These are phyloP conservation scores for Sminthurinus aureus DNA, from an alignment of 2,888 invertebrate species.

Conservation along the genomic window DNA sequence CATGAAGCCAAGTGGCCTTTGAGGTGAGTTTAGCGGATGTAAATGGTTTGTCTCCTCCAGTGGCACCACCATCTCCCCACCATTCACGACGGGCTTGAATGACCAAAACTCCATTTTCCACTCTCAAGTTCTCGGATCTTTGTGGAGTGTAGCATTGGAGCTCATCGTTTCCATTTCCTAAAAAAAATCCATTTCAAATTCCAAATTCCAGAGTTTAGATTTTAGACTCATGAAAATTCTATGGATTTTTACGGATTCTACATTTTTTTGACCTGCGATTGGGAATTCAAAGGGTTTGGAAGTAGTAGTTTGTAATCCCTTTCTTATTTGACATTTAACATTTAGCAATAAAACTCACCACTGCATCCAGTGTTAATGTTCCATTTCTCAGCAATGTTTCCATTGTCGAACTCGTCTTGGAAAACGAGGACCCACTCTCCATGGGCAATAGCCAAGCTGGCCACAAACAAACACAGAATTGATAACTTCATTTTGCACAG, in stretches of 20 bases:
- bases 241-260: too few relatives aligned
- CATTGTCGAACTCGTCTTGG: neutral
- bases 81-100: slow-evolving; percentile 50
- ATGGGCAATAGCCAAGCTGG: too few relatives aligned
- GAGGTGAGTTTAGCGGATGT: slow-evolving; percentile 54
- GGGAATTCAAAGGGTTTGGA: too few relatives aligned
- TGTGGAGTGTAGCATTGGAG: slow-evolving; percentile 57
- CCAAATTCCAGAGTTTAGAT: too few relatives aligned
- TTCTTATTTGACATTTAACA: too few relatives aligned
- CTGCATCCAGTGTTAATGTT: neutral
- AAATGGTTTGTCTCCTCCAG: slow-evolving; percentile 49
- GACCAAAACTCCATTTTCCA: slow-evolving; percentile 50
- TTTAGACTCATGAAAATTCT: too few relatives aligned
- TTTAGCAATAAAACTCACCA: neutral
- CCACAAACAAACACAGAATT: too few relatives aligned
- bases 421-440: neutral
- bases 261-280: too few relatives aligned
- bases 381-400: neutral
- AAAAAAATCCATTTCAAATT: neutral
- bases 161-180: slow-evolving; percentile 56
- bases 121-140: slow-evolving; percentile 48
- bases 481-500: too few relatives aligned
- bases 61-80: slow-evolving; percentile 37
- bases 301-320: too few relatives aligned
- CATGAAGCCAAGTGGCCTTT: slow-evolving; percentile 51